A percentile compares a stretch with the other conserved stretches of the same genome.
phyloP scores from a whole-genome alignment of 2,113 vertebrate species.

The Ellobius talpinus region DNA sequence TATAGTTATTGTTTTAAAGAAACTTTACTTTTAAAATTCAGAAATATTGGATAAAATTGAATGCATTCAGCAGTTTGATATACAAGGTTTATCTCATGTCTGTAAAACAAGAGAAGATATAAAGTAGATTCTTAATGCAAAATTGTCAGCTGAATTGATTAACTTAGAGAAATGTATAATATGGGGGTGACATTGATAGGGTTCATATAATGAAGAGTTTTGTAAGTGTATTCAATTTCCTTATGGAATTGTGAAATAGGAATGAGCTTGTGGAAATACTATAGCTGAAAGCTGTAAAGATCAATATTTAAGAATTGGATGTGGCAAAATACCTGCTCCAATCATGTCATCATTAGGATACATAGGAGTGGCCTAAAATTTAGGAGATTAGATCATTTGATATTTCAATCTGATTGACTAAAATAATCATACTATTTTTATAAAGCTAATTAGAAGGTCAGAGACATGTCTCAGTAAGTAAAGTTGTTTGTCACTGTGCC shows the following conservation, averaged over 20 bases:
- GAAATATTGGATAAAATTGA: not conserved
- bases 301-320: not conserved
- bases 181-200: fast-evolving
- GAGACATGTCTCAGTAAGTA: not conserved
- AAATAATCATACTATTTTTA: not conserved
- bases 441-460: not conserved
- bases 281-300: not conserved
- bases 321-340: not conserved
- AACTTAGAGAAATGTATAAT: not conserved
- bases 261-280: not conserved
- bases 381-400: not conserved
- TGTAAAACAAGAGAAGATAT: not conserved
- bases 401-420: not conserved
- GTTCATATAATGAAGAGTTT: not conserved
- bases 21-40: not conserved
- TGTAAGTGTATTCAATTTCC: conserved; percentile 8
- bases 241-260: not conserved
- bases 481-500: not conserved
- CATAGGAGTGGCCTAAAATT: not conserved
- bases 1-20: not conserved
- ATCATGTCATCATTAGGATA: not conserved
- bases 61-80: not conserved
- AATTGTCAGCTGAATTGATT: not conserved
- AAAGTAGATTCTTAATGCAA: not conserved
- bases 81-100: not conserved